Conservation (phyloP, 2,113 vertebrate species). For the Leptosomus discolor region DNA sequence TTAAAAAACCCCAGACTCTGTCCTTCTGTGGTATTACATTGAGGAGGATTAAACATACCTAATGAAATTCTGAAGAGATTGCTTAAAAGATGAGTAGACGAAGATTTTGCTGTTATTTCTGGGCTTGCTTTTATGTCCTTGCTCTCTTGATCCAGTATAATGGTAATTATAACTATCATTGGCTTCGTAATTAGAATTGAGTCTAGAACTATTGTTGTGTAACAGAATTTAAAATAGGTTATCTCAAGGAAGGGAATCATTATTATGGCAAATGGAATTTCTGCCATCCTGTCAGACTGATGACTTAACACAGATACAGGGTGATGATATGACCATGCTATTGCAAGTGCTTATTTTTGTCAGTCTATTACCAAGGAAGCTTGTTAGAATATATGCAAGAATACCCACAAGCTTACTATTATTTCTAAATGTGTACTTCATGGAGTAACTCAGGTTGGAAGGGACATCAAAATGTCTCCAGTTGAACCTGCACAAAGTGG, state of each 20-base stretch:
- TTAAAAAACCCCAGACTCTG: background rate
- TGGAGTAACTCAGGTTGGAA: background rate
- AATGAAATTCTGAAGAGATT: background rate
- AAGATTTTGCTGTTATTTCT: background rate
- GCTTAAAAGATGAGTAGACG: background rate
- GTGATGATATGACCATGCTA: background rate
- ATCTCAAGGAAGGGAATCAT: background rate
- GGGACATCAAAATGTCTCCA: background rate
- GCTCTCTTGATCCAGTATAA: background rate
- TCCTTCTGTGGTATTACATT: background rate
- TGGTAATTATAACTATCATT: conserved; percentile 1
- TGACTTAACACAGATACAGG: conserved; percentile 22
- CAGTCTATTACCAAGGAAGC: background rate
- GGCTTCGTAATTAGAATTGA: background rate
- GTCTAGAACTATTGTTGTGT: conserved; percentile 44
- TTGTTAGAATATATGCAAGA: background rate
- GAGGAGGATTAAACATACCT: background rate
- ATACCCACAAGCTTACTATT: background rate
- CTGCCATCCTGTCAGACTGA: conserved; percentile 44
- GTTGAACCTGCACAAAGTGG: background rate
- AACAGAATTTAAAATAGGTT: conserved; percentile 54
- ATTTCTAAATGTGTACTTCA: background rate
- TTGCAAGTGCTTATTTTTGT: conserved; percentile 15
- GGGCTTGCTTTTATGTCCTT: background rate
- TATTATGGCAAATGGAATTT: conserved; percentile 38